Evolutionary conservation across 2,888 invertebrate genomes (phyloP).

Genomic region (Stenichneumon culpator): DNA sequence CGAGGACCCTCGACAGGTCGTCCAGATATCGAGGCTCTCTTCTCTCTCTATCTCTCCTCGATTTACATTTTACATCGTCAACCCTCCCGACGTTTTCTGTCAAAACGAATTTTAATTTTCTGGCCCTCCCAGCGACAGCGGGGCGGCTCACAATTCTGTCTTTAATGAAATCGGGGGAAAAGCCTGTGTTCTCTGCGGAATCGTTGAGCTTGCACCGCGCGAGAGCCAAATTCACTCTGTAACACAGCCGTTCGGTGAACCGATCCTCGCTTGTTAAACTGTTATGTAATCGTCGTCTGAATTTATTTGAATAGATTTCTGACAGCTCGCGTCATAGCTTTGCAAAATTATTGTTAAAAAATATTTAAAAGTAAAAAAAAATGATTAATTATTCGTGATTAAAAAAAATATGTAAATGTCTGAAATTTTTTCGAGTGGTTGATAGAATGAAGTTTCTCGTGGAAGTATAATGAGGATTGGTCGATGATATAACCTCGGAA

Average conservation of each 20-base stretch:
- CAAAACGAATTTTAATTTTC: constrained; percentile 64
- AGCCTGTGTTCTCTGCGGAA: neutral
- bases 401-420: neutral
- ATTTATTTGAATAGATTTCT: constrained; percentile 49
- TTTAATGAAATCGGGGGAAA: constrained; percentile 18
- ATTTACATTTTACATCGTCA: constrained; percentile 59
- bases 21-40: constrained; percentile 54
- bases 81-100: constrained; percentile 23
- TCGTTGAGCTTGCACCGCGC: neutral
- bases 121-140: constrained; percentile 15
- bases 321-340: constrained; percentile 37
- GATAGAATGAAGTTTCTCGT: too few relatives aligned
- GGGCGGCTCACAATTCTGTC: neutral
- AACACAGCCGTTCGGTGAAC: constrained; percentile 12
- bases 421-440: neutral
- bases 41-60: constrained; percentile 33
- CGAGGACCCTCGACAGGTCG: constrained; percentile 64
- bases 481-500: neutral
- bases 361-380: neutral
- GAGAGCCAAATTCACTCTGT: neutral
- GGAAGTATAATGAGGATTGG: neutral
- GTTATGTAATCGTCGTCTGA: constrained; percentile 25
- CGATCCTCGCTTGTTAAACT: constrained; percentile 54
- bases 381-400: neutral
- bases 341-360: constrained; percentile 57